Percentiles rank a stretch among this genome's conserved stretches.
Evolutionary conservation across 2,888 invertebrate genomes (phyloP).

Genomic region (Parnassius orleans): DNA sequence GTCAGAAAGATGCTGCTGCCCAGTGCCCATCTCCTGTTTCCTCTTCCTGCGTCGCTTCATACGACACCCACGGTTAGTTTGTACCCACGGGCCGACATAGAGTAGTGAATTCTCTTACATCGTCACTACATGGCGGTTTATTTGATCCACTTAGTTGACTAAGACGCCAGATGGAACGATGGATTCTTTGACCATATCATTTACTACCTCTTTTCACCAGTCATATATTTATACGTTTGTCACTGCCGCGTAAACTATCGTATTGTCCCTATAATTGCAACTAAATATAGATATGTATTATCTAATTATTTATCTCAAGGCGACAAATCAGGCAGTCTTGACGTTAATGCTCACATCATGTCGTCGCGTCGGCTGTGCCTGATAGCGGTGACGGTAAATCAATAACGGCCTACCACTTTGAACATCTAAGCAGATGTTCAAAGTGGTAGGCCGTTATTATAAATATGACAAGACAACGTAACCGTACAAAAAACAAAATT

Average conservation of each 20-base stretch:
- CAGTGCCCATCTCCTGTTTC: too few species aligned
- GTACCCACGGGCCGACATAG: too few species aligned
- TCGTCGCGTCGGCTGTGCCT: conserved; percentile 30
- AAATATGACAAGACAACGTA: conserved; percentile 1
- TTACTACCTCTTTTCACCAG: too few species aligned
- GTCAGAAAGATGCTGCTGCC: too few species aligned
- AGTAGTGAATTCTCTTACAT: too few species aligned
- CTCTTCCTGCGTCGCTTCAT: too few species aligned
- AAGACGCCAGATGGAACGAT: too few species aligned
- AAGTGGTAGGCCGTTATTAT: too few species aligned
- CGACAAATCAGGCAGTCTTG: conserved; percentile 34
- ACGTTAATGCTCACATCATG: conserved; percentile 31
- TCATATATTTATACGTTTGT: not conserved
- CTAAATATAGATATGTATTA: conserved; percentile 25
- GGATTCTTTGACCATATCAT: too few species aligned
- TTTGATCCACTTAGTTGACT: too few species aligned
- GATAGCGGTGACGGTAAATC: conserved; percentile 38
- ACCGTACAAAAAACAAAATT: conserved; percentile 29
- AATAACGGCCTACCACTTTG: conserved; percentile 34
- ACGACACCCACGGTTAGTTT: too few species aligned
- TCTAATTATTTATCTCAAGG: conserved; percentile 35
- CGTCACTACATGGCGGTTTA: too few species aligned
- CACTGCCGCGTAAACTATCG: not conserved
- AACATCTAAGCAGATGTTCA: conserved; percentile 22
- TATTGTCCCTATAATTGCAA: conserved; percentile 4